Evolutionary conservation across 2,888 invertebrate genomes (phyloP), one percentile per base, ranked within the genome.

Genomic region (Bedellia somnulentella): DNA sequence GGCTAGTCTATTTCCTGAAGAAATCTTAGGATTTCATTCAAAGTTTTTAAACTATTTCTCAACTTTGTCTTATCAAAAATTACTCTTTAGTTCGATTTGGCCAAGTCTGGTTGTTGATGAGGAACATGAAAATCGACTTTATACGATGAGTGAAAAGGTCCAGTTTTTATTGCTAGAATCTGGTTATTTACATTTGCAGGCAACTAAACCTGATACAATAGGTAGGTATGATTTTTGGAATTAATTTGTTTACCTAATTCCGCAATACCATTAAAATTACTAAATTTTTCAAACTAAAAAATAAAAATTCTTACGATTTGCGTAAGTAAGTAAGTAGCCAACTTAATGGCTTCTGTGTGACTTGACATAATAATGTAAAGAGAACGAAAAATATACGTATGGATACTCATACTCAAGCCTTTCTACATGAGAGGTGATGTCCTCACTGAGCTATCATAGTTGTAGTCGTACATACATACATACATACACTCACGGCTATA

Each of bases 161-260:
- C 44, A 47, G 5, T 57, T 48, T 36, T 52, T 45, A 33, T 32
- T 80, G 27, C 58, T 68, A 28, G 83, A 85, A 49, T 52, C 47
- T 17, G 85, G 84, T 1, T 85, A 84, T 41, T 41, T 86, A 39
- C 89, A 90, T 55, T 41, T 91, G 12, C 92, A 92, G 50, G 78
- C 82, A 1, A 88, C 89, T 0, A 92, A 89, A 50, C 92, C 92
- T 8, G 91, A 92, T 52, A 89, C 90, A 1, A 66, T 88, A 31
- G 90, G 89, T 86, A 49, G 57, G 63, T 38, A 35, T 18, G 26
- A 24, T 21, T 6, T 5, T 18, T 18, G 9, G 5, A 18, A 6
- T 6, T 6, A 9, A 6, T 6, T 18, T 5, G 9, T 18, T 6
- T 18, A 9, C 18, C 18, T 18, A 9, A 6, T 18, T 6, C 18